These are phyloP conservation scores for Hyperopisus bebe DNA, from an alignment of 2,113 vertebrate species.

Conservation along the genomic window DNA sequence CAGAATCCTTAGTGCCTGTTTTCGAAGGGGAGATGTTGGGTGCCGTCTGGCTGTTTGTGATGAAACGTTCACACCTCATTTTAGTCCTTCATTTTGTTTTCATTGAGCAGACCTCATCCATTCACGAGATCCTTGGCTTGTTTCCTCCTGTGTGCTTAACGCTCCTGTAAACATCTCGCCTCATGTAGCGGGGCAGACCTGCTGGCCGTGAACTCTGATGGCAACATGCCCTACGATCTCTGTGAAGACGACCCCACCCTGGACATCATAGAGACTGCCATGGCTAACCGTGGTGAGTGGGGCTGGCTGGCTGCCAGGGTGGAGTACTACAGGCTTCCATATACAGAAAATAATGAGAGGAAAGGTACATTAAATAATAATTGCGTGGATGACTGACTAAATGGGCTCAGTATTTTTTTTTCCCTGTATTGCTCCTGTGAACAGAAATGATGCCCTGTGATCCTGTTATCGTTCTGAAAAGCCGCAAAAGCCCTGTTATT, in stretches of 20 bases:
- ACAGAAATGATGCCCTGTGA: not conserved
- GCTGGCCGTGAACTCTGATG: slow-evolving; percentile 89
- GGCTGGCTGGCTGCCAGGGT: not conserved
- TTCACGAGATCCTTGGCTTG: not conserved
- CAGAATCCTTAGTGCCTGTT: not conserved
- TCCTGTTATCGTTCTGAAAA: not conserved
- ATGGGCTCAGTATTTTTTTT: not conserved
- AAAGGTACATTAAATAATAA: not conserved
- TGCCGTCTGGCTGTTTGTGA: not conserved
- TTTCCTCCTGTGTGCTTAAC: not conserved
- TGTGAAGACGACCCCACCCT: slow-evolving; percentile 94
- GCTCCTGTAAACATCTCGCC: slow-evolving; percentile 19
- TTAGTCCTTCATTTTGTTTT: not conserved
- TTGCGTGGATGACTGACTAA: not conserved
- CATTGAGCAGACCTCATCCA: not conserved
- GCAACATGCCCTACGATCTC: slow-evolving; percentile 97
- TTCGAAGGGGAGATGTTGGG: not conserved
- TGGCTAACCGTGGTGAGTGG: slow-evolving; percentile 87
- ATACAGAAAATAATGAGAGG: not conserved
- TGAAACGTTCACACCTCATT: not conserved
- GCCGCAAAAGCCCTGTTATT: not conserved
- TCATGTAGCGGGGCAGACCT: slow-evolving; percentile 80
- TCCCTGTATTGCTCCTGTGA: not conserved
- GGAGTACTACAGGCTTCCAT: not conserved
- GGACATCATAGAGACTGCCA: slow-evolving; percentile 93